A percentile compares a stretch with the other conserved stretches of the same genome.
Evolutionary conservation across 2,797 vertebrate species (phyloP).

Genomic region (Eidolon dupreanum): DNA sequence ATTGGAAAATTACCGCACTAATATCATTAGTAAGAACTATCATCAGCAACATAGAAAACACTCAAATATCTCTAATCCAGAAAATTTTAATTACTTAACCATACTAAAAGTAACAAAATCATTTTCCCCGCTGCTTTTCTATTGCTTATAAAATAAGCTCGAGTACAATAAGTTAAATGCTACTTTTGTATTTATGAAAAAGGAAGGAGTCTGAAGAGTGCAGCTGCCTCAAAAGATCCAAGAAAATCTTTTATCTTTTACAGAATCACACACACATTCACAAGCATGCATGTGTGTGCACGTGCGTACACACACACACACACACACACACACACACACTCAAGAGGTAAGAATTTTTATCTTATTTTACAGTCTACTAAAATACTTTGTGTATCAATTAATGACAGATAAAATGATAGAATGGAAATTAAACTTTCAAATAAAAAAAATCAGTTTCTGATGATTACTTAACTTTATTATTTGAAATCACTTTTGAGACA

Average conservation of each 20-base stretch:
- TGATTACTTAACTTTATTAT: constrained; percentile 13
- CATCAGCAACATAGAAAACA: constrained; percentile 59
- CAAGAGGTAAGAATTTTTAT: not conserved
- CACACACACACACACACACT: not conserved
- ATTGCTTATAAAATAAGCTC: constrained; percentile 71
- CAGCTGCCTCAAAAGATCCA: constrained; percentile 27
- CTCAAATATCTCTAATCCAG: constrained; percentile 68
- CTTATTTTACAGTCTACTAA: not conserved
- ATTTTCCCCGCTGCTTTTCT: constrained; percentile 68
- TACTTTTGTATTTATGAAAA: constrained; percentile 70
- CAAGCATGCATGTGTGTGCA: too few relatives aligned
- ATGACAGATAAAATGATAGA: not conserved
- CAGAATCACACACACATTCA: not conserved
- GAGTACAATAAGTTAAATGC: constrained; percentile 71
- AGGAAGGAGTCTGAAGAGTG: constrained; percentile 45
- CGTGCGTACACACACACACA: not conserved
- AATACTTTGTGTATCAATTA: not conserved
- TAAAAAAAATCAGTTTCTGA: not conserved
- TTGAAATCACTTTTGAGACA: not conserved
- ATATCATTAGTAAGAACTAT: constrained; percentile 71
- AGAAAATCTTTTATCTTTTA: constrained; percentile 49
- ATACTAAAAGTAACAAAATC: constrained; percentile 65
- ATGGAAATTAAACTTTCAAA: not conserved
- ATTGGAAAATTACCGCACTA: constrained; percentile 67
- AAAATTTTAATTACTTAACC: constrained; percentile 73